Evolutionary conservation across 1,140 invertebrate species (phyloP), one percentile per base, ranked within the genome.

Genomic region (Formica exsecta): DNA sequence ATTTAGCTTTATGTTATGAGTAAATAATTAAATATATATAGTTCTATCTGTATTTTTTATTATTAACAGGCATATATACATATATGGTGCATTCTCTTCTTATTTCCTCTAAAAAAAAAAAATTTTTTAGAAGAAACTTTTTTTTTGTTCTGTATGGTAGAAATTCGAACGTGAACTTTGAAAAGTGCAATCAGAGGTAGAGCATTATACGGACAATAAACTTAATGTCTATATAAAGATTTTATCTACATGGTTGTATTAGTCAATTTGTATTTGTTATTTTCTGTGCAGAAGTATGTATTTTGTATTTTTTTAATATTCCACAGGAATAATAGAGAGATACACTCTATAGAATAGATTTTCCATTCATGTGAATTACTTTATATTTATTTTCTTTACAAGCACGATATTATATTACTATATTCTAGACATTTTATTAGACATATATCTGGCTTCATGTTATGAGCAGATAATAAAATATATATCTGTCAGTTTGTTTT

Each of bases 351-450:
- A 19, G 19, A 19, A 54, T 68, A 32, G 38, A 38, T 66, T 68
- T 68, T 68, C 13, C 19, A 25, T 2, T 19, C 4, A 51, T 0
- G 16, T 51, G 5, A 51, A 51, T 13, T 48, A 54, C 44, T 22
- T 73, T 22, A 22, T 59, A 59, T 81, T 80, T 80, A 79, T 36
- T 79, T 79, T 66, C 5, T 48, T 25, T 66, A 62, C 13, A 57
- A 36, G 6, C 32, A 25, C 36, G 19, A 16, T 3, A 22, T 54
- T 80, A 66, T 41, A 66, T 70, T 7, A 22, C 22, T 22, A 71
- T 59, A 57, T 48, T 25, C 4, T 36, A 61, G 19, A 80, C 1
- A 81, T 44, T 68, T 79, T 32, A 32, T 73, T 81, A 73, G 59
- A 73, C 48, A 51, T 73, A 38, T 32, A n/a, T 81, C 5, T 13